Evolutionary conservation across 2,888 invertebrate genomes (phyloP), one percentile per base, ranked within the genome.

Genomic region (Halictus quadricinctus): DNA sequence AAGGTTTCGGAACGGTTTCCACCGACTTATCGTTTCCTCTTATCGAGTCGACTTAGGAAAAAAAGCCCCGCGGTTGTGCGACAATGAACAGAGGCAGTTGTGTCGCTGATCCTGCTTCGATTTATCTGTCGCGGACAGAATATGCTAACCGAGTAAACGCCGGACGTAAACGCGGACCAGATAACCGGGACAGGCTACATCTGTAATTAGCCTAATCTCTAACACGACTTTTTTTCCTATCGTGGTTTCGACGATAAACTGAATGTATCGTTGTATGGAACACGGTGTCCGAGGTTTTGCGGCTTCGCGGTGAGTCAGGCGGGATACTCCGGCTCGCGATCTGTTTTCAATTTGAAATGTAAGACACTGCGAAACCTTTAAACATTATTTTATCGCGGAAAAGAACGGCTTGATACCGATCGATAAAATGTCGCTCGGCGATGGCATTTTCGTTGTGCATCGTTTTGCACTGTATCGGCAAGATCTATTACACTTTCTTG

Each of bases 1-100:
- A 88, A 78, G 88, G 90, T 87, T 90, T 89, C 90, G 46, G 66
- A 83, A 81, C 85, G 81, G 85, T 84, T 90, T 83, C 90, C 77
- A 79, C 54, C 83, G 83, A 88, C 87, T 89, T 90, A 90, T 88
- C 89, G 88, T 48, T 83, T 80, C 85, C 84, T 85, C 87, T 88
- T 90, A 88, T 88, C 89, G 80, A 81, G 73, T 78, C 75, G 60
- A 72, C 79, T 66, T 77, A 72, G 72, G 79, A 80, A 79, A 73
- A 36, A 76, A 83, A 81, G 69, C 21, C 12, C 29, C 60, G 25
- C n/a, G 6, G 29, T 64, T 46, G 41, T 46, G 43, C 64, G 81
- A 85, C 73, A 81, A 72, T 73, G 72, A 72, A 76, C 82, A 78
- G 84, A 83, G 82, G 15, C 13, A 36, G 7, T 29, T 54, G 64